Evolutionary conservation across 2,113 vertebrate species (phyloP).

Genomic region (Cavia porcellus): DNA sequence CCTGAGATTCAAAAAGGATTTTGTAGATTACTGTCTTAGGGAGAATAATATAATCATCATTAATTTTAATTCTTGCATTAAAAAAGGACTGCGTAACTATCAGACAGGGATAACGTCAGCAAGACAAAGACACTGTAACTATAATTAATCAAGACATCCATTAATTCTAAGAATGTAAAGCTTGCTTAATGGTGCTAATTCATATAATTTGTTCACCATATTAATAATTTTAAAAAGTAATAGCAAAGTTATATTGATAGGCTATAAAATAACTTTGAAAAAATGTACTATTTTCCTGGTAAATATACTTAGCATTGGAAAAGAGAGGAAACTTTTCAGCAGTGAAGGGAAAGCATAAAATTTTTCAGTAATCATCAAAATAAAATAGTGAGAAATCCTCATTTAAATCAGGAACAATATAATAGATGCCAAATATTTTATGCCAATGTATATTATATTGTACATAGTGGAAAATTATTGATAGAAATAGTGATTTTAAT

Average conservation of each 20-base stretch:
- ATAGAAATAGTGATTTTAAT: not conserved
- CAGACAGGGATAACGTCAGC: not conserved
- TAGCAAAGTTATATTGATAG: no score
- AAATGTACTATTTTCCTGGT: no score
- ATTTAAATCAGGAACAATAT: not conserved
- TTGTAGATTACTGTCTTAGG: not conserved
- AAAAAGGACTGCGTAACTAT: not conserved
- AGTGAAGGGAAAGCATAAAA: no score
- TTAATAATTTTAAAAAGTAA: no score
- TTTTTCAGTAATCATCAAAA: no score
- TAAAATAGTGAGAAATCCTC: no score
- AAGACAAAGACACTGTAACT: not conserved
- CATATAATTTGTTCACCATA: not conserved
- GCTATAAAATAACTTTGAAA: no score
- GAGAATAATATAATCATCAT: not conserved
- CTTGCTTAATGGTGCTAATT: not conserved
- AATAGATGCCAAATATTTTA: not conserved
- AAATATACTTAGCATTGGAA: no score
- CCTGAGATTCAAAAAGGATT: not conserved
- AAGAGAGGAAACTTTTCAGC: no score
- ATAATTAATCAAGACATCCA: no score
- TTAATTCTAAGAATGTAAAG: not conserved
- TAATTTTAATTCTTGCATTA: not conserved
- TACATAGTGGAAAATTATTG: not conserved
- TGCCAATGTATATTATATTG: not conserved